phyloP scores from a whole-genome alignment of 2,797 vertebrate species.

The Eulemur albifrons region DNA sequence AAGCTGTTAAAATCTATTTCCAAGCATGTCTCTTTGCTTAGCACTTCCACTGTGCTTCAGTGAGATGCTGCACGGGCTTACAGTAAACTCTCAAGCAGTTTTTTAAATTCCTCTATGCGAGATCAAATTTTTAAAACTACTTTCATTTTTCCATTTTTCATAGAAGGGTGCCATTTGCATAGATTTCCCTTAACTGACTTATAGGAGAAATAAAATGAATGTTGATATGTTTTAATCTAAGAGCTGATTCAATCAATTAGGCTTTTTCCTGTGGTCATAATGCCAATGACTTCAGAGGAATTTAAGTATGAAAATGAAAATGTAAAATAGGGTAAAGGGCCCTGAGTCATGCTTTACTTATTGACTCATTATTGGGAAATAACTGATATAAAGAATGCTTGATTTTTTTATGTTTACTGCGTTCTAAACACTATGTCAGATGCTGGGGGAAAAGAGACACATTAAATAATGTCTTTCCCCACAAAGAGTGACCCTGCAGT shows the following conservation, averaged over 20 bases:
- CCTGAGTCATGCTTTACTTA: not conserved
- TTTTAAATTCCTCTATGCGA: not conserved
- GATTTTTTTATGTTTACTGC: fast-evolving
- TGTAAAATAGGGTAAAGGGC: not conserved
- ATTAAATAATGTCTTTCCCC: too few relatives aligned
- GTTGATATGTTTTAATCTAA: not conserved
- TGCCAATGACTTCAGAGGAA: not conserved
- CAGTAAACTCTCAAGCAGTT: fast-evolving
- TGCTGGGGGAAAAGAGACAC: not conserved
- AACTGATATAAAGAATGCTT: not conserved
- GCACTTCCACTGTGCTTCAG: fast-evolving
- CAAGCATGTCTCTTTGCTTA: fast-evolving
- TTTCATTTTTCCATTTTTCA: not conserved
- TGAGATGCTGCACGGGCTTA: fast-evolving
- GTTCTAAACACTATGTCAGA: not conserved
- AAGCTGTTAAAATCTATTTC: not conserved
- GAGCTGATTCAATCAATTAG: not conserved
- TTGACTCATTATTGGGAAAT: not conserved
- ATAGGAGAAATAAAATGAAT: not conserved
- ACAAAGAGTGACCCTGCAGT: not conserved
- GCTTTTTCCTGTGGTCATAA: not conserved
- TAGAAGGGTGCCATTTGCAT: not conserved
- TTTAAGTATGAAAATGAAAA: not conserved
- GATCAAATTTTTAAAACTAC: not conserved
- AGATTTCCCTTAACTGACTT: not conserved